Evolutionary conservation across 2,113 vertebrate genomes (phyloP).

Genomic region (Tamias sibiricus): DNA sequence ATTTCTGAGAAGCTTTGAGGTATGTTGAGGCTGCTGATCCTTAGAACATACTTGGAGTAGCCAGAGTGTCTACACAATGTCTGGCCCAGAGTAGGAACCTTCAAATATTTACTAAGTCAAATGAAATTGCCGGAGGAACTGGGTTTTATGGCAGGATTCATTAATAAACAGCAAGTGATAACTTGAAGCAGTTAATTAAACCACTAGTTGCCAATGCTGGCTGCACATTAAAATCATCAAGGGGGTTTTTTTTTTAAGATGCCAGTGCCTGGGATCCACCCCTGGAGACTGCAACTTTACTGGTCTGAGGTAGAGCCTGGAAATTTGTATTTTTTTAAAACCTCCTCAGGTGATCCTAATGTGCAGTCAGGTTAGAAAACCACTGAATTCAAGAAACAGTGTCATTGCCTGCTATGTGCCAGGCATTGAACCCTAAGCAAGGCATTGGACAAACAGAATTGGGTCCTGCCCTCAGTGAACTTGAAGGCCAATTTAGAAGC

Average conservation of each 20-base stretch:
- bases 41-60: background rate
- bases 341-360: background rate
- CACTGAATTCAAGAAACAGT: background rate
- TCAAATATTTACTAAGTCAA: background rate
- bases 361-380: no score
- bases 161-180: background rate
- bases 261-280: background rate
- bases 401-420: accelerated
- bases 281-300: background rate
- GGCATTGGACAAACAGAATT: background rate
- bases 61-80: background rate
- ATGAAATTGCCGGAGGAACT: background rate
- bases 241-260: background rate
- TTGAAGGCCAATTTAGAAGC: accelerated
- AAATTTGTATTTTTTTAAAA: background rate
- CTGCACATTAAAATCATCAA: background rate
- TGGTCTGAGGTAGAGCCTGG: background rate
- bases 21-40: background rate
- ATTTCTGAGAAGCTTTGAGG: background rate
- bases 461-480: background rate
- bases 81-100: background rate
- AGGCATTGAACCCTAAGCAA: accelerated
- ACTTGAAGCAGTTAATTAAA: background rate
- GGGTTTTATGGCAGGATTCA: background rate
- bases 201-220: background rate